Percentiles rank a stretch among this genome's conserved stretches.
phyloP scores from a whole-genome alignment of 2,888 invertebrate species.

The Lochmaea crataegi region DNA sequence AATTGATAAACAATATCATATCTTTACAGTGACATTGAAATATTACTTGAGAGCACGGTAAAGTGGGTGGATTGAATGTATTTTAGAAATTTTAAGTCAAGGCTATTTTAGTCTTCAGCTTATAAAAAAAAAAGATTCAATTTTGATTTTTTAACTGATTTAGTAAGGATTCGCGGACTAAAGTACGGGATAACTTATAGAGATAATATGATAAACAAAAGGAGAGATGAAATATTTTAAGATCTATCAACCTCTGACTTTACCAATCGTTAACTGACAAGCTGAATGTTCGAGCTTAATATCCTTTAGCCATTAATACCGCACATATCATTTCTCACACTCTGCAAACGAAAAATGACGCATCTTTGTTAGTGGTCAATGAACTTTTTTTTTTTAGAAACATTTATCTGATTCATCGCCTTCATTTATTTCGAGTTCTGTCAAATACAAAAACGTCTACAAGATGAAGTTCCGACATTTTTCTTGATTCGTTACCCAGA shows the following conservation, averaged over 20 bases:
- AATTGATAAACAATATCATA: slow-evolving; percentile 11
- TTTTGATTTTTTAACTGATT: too few species aligned
- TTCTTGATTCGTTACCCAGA: neutral
- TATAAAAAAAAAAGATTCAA: too few species aligned
- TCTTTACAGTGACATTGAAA: slow-evolving; percentile 1
- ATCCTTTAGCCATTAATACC: neutral
- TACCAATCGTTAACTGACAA: neutral
- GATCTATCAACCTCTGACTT: neutral
- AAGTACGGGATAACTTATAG: too few species aligned
- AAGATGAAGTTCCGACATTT: slow-evolving; percentile 13
- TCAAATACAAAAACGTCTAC: neutral
- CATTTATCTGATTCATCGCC: slow-evolving; percentile 5
- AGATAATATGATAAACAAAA: too few species aligned
- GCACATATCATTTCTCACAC: slow-evolving; percentile 11
- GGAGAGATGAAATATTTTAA: neutral
- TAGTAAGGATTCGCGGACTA: too few species aligned
- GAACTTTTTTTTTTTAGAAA: slow-evolving; percentile 17
- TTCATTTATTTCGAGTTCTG: slow-evolving; percentile 8
- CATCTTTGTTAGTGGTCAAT: slow-evolving; percentile 16
- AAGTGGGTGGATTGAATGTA: neutral
- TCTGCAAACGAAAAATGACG: neutral
- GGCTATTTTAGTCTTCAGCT: too few species aligned
- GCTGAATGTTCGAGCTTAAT: neutral
- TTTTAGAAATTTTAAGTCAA: neutral
- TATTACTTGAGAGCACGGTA: neutral